Conservation (phyloP, 2,888 invertebrate species). For the Drosophila leonis region DNA sequence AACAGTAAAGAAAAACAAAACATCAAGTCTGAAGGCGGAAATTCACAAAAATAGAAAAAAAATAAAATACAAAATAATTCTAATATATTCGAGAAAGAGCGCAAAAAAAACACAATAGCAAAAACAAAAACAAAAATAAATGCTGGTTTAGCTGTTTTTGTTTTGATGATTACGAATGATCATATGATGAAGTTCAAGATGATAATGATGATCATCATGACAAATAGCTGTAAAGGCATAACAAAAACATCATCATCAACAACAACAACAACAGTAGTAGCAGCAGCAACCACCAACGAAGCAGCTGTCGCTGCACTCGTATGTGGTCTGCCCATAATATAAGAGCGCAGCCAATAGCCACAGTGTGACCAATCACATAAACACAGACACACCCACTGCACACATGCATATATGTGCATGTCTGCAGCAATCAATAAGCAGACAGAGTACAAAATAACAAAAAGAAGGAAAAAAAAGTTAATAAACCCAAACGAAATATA, state of each 20-base stretch:
- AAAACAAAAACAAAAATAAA: constrained; percentile 21
- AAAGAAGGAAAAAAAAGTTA: constrained; percentile 5
- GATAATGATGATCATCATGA: constrained; percentile 17
- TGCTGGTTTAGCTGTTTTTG: constrained; percentile 18
- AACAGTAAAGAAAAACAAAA: constrained; percentile 22
- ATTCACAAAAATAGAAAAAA: constrained; percentile 55
- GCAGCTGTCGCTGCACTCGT: constrained; percentile 20
- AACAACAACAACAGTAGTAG: constrained; percentile 15
- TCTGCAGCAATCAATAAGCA: constrained; percentile 28
- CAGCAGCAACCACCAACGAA: constrained; percentile 6
- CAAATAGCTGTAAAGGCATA: constrained; percentile 30
- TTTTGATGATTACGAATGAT: constrained; percentile 17
- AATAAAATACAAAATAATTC: constrained; percentile 37
- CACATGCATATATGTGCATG: neutral
- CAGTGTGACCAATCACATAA: constrained; percentile 19
- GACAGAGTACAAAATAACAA: neutral
- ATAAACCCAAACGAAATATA: constrained; percentile 12
- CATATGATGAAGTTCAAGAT: constrained; percentile 7
- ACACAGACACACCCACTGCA: constrained; percentile 7
- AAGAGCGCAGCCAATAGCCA: constrained; percentile 19
- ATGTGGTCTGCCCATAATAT: constrained; percentile 44
- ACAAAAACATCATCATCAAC: constrained; percentile 8
- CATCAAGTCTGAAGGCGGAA: constrained; percentile 51
- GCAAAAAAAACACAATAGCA: constrained; percentile 17
- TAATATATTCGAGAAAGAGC: constrained; percentile 37